A percentile compares a stretch with the other conserved stretches of the same genome.
Conservation (phyloP, 2,888 invertebrate genomes). For the Argynnis bischoffii region DNA sequence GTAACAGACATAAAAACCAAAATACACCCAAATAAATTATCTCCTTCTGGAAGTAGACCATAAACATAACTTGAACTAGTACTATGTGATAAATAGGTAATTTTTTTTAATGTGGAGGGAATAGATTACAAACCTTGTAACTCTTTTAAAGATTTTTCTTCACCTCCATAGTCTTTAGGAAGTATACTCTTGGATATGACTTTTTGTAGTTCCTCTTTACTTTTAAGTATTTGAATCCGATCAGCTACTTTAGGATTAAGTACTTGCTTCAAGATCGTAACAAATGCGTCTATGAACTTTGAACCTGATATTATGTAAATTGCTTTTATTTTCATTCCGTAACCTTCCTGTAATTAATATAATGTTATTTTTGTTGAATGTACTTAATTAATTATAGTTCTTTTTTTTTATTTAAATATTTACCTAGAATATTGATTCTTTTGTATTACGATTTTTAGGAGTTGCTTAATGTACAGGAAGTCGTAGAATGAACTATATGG, state of each 20-base stretch:
- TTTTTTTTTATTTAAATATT: not conserved
- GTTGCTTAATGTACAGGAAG: no score
- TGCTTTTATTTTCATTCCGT: constrained; percentile 56
- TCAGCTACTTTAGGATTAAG: constrained; percentile 53
- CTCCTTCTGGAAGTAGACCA: no score
- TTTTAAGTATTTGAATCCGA: constrained; percentile 51
- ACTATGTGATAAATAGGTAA: no score
- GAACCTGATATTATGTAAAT: constrained; percentile 57
- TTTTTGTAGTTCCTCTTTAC: constrained; percentile 47
- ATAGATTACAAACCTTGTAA: constrained; percentile 38
- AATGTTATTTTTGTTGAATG: not conserved
- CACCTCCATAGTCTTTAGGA: constrained; percentile 62
- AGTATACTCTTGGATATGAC: constrained; percentile 50
- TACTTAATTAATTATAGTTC: no score
- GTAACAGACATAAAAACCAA: no score
- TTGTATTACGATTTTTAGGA: no score
- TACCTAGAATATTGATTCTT: no score
- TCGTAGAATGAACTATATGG: no score
- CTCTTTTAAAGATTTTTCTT: constrained; percentile 47
- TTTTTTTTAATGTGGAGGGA: no score
- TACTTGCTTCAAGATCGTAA: constrained; percentile 53
- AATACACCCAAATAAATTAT: no score
- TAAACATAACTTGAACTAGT: no score
- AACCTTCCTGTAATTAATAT: constrained; percentile 55
- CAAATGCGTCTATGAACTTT: constrained; percentile 50